These are phyloP conservation scores for Anoplopoma fimbria DNA, from an alignment of 2,113 vertebrate species.

Conservation along the genomic window DNA sequence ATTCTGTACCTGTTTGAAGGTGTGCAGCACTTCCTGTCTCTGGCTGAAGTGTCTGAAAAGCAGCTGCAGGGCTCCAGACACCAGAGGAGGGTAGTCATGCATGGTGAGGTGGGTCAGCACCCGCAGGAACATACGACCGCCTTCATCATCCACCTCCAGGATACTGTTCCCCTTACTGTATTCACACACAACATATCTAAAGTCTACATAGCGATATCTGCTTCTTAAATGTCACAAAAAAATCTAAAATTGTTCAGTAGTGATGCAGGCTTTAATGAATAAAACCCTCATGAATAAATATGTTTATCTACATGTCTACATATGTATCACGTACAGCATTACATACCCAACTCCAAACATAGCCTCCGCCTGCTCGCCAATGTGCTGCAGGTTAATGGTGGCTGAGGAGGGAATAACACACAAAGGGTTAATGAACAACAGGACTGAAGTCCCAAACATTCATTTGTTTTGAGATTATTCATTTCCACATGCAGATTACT, in stretches of 20 bases:
- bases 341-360: conserved; percentile 96
- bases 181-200: neutral
- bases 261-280: neutral
- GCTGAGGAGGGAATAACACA: conserved; percentile 74
- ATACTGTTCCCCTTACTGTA: conserved; percentile 93
- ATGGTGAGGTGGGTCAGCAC: conserved; percentile 96
- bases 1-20: conserved; percentile 93
- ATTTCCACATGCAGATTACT: neutral
- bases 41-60: conserved; percentile 99
- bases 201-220: neutral
- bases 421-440: neutral
- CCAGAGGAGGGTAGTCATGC: conserved; percentile 94
- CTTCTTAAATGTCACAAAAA: neutral
- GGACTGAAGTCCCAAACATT: neutral
- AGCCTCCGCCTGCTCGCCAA: conserved; percentile 96
- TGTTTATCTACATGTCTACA: neutral
- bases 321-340: neutral
- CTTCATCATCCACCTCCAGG: conserved; percentile 97
- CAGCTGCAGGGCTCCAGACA: conserved; percentile 95
- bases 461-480: neutral
- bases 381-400: conserved; percentile 92
- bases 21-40: conserved; percentile 95
- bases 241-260: neutral
- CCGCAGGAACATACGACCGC: conserved; percentile 93
- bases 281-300: no score